Conservation (phyloP, 2,113 vertebrate species). For the Atractosteus spatula region DNA sequence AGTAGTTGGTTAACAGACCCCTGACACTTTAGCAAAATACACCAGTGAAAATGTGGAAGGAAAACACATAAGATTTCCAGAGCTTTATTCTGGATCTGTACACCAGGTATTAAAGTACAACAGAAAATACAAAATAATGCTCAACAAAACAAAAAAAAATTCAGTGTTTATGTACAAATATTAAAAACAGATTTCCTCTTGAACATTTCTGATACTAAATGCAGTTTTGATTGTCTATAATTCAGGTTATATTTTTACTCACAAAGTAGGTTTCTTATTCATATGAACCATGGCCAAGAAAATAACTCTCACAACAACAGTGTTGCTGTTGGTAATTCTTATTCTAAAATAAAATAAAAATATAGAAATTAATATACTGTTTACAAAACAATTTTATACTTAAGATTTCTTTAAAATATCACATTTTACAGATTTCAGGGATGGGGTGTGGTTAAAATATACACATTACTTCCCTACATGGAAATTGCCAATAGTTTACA, state of each 20-base stretch:
- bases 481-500: conserved; percentile 79
- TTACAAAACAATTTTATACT: conserved; percentile 55
- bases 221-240: conserved; percentile 94
- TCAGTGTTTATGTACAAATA: conserved; percentile 98
- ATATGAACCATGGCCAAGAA: conserved; percentile 43
- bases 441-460: conserved; percentile 55
- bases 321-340: conserved; percentile 20
- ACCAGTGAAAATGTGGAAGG: conserved; percentile 1
- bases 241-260: conserved; percentile 73
- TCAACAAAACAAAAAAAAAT: conserved; percentile 77
- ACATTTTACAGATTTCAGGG: conserved; percentile 63
- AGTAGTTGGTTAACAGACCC: too few relatives aligned
- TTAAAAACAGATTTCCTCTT: conserved; percentile 94
- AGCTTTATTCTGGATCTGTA: conserved; percentile 99
- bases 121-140: conserved; percentile 99
- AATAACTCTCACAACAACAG: conserved; percentile 47
- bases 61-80: conserved; percentile 76
- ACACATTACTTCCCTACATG: conserved; percentile 67
- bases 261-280: conserved; percentile 58
- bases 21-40: too few relatives aligned
- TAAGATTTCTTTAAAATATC: conserved; percentile 65
- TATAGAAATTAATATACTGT: conserved; percentile 65
- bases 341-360: conserved; percentile 45
- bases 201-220: conserved; percentile 85
- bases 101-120: conserved; percentile 99